These are phyloP conservation scores for Neuroscelio doddi DNA, from an alignment of 2,888 invertebrate genomes.

Conservation along the genomic window DNA sequence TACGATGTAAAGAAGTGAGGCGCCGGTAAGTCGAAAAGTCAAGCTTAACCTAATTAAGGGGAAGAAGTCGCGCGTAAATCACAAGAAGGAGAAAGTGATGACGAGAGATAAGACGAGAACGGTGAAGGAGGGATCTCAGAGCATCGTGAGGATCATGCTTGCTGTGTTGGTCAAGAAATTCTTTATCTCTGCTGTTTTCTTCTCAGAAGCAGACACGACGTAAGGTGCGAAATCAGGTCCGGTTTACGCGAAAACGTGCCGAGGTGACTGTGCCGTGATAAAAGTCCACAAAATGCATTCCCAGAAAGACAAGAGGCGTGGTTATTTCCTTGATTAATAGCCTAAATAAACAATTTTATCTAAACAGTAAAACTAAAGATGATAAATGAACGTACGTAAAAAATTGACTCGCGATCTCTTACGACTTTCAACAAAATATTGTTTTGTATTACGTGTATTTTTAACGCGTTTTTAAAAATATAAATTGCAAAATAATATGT, in stretches of 20 bases:
- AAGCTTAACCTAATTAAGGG: conserved; percentile 61
- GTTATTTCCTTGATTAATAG: conserved; percentile 28
- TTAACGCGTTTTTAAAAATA: too few species aligned
- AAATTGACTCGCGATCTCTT: too few species aligned
- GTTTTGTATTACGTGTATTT: too few species aligned
- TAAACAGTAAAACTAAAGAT: conserved; percentile 19
- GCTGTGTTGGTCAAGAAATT: conserved; percentile 9
- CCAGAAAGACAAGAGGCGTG: conserved; percentile 6
- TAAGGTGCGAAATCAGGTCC: conserved; percentile 47
- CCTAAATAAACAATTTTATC: conserved; percentile 20
- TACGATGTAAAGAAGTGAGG: neutral
- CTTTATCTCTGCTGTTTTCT: conserved; percentile 12
- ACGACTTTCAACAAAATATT: too few species aligned
- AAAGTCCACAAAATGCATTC: conserved; percentile 27
- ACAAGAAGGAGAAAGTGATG: conserved; percentile 55
- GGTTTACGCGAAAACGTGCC: conserved; percentile 36
- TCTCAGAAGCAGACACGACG: conserved; percentile 31
- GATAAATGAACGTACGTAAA: conserved; percentile 15
- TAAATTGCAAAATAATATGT: too few species aligned
- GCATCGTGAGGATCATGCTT: conserved; percentile 19
- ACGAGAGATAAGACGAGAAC: conserved; percentile 49
- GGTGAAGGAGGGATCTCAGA: conserved; percentile 38
- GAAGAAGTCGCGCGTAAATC: conserved; percentile 57
- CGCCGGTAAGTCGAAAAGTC: conserved; percentile 5
- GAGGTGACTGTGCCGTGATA: conserved; percentile 33